Base-by-base conservation (phyloP, 2,888 invertebrate genomes). In the Protophormia terraenovae region DNA sequence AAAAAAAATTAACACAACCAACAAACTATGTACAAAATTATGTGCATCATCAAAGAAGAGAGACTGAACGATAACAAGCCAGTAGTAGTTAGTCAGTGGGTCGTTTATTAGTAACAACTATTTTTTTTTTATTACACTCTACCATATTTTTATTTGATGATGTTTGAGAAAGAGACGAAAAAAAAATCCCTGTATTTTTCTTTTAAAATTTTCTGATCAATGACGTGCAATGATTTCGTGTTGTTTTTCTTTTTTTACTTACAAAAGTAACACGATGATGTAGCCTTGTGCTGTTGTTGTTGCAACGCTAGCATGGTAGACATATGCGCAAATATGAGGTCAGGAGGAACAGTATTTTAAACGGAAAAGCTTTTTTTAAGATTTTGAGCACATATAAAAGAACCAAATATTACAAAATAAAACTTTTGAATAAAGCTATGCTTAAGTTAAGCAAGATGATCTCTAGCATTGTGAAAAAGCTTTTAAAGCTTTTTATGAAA, bases 141-240 rank as follows among this genome's bases (percentile, higher is more conserved):
- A 60, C 16, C 2, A 10, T 14, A 41, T 14, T 41, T n/a, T 45
- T 38, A n/a, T 27, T 24, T 45, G 27, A 29, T 58, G 41, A 16
- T 58, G 58, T 45, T 29, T 8, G 29, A 14, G 58, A 5, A 72
- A 12, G 16, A n/a, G 24, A 16, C 14, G 7, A 58, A 64, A 62
- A 22, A 62, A 38, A 7, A 58, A 41, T 60, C 58, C 8, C 8
- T 35, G 6, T 24, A 38, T 47, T 66, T 78, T 62, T 19, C 22
- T 24, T 32, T 29, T 69, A 22, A 22, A 58, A 53, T 73, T 22
- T 60, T 81, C 27, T 84, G 82, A 87, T 84, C 86, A 83, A 83
- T 87, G 87, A 87, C 86, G 84, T 78, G 86, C 62, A 82, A 62
- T 87, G 84, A 86, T 78, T 86, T 72, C 29, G 77, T 73, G 29